Base-by-base conservation (phyloP, 2,797 vertebrate genomes). In the Muscicapa striata region DNA sequence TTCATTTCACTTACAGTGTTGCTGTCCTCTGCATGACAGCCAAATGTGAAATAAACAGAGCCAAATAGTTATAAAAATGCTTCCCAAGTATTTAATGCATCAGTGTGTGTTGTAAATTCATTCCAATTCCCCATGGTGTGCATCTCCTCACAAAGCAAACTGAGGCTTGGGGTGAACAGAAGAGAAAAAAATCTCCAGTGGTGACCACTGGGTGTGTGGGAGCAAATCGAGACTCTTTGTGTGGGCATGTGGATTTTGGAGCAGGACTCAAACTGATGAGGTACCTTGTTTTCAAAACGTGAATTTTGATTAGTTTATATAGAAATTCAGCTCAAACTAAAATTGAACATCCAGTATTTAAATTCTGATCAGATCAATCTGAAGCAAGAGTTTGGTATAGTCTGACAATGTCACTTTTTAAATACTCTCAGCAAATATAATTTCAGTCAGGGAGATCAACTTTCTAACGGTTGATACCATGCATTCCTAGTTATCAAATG, bases 151-250 rank as follows among this genome's bases (percentile, higher is more conserved):
- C 10, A 52, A 63, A 74, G 27, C 41, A 70, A 87, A 40, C 40
- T 24, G 46, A 36, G 14, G 12, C 32, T 55, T 3, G 3, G 30
- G 40, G 46, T 2, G 29, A 40, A 12, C 9, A 51, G 61, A 80
- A 4, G 11, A 59, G 59, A n/a, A 80, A 52, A 16, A 20, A 49
- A 38, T 34, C 3, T 49, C 24, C 20, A 12, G 1, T 34, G 41
- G 5, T 66, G 55, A 16, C 10, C 38, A 5, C 10, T 20, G 66
- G 24, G 26, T 68, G n/a, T 12, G n/a, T 51, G 45, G 59, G 34
- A 80, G 15, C 27, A 63, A 77, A 23, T 61, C 0, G 0, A 34
- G 13, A 15, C 13, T 85, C 8, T 74, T 59, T 13, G 8, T 0
- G 0, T 4, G 8, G 51, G 13, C 11, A 17, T 4, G 8, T 41